Conservation (phyloP, 92 coral and sea anemone species). For the Paragorgia papillata region DNA sequence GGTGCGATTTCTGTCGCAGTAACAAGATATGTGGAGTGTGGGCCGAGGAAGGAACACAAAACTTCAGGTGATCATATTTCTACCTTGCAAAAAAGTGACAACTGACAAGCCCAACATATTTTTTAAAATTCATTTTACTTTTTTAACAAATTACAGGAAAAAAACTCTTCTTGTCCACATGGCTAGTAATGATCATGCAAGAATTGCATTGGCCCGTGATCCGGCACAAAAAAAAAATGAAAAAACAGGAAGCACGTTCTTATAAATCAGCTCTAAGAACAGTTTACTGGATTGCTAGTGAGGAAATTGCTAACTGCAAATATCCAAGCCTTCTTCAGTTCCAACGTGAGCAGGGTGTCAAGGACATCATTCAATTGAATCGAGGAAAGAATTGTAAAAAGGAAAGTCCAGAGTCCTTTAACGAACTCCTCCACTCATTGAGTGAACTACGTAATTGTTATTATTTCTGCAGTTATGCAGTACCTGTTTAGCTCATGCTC, state of each 20-base stretch:
- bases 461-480: too few species aligned
- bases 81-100: too few species aligned
- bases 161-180: conserved; percentile 18
- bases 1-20: too few species aligned
- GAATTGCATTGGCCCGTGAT: background rate
- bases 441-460: too few species aligned
- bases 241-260: conserved; percentile 31
- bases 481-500: too few species aligned
- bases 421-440: background rate
- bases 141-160: too few species aligned
- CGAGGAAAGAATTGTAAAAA: background rate
- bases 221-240: conserved; percentile 22
- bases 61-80: too few species aligned
- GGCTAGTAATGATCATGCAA: conserved; percentile 30
- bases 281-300: conserved; percentile 24
- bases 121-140: too few species aligned
- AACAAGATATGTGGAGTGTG: too few species aligned
- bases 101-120: too few species aligned
- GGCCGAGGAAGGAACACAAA: conserved; percentile 33
- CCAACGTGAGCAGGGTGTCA: conserved; percentile 23
- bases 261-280: conserved; percentile 27
- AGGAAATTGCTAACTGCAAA: conserved; percentile 33
- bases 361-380: background rate
- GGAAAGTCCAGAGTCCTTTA: conserved; percentile 25
- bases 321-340: conserved; percentile 26